phyloP scores from a whole-genome alignment of 2,113 vertebrate genomes.

The Anguilla rostrata region DNA sequence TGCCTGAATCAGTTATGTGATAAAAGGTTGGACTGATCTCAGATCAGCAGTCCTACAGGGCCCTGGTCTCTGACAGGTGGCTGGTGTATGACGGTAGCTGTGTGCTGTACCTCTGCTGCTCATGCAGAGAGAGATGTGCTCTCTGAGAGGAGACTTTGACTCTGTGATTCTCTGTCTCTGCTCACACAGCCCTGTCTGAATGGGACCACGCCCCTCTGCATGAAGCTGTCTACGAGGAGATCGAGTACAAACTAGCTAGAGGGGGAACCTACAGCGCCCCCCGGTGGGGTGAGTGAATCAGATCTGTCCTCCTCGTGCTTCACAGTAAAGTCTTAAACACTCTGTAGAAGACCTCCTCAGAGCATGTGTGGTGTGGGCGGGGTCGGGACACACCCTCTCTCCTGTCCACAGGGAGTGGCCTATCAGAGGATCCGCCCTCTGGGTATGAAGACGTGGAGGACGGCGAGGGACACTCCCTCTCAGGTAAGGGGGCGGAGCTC shows the following conservation, averaged over 20 bases:
- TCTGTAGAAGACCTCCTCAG: too few species aligned
- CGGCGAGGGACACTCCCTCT: neutral
- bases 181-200: constrained; percentile 1
- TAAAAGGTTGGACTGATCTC: too few species aligned
- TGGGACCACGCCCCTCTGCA: constrained; percentile 11
- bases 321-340: neutral
- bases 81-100: neutral
- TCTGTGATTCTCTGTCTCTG: neutral
- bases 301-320: neutral
- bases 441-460: constrained; percentile 12
- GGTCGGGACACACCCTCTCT: constrained; percentile 4
- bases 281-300: neutral
- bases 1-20: too few species aligned
- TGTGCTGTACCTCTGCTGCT: neutral
- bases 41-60: too few species aligned
- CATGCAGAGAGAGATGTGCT: too few species aligned
- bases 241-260: neutral
- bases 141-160: too few species aligned
- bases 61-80: too few species aligned
- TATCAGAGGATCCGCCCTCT: constrained; percentile 11
- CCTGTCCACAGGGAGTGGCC: neutral
- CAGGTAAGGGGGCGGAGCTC: neutral
- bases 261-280: constrained; percentile 1
- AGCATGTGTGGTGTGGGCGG: neutral
- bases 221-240: constrained; percentile 13